These are phyloP conservation scores for Nephrotoma appendiculata DNA, from an alignment of 2,888 invertebrate genomes.

Conservation along the genomic window DNA sequence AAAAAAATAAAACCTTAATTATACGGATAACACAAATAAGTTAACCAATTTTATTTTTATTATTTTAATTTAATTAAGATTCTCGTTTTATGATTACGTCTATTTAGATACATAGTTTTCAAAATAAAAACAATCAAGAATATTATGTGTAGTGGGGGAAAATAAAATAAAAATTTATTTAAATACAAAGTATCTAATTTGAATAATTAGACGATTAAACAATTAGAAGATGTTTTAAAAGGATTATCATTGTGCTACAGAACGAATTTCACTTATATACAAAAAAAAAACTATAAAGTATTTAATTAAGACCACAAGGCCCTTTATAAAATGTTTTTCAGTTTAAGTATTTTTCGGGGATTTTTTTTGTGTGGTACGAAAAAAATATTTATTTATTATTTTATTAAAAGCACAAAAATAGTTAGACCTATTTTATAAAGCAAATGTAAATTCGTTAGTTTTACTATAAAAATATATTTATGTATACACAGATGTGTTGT, in stretches of 20 bases:
- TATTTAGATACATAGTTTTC: neutral
- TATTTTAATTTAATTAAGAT: neutral
- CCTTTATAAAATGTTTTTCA: too few species aligned
- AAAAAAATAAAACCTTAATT: neutral
- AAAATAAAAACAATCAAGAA: neutral
- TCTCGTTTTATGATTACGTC: neutral
- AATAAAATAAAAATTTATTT: neutral
- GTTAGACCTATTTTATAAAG: too few species aligned
- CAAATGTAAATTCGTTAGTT: too few species aligned
- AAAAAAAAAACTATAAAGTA: too few species aligned
- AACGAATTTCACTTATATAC: neutral
- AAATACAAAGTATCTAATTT: neutral
- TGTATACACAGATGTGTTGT: too few species aligned
- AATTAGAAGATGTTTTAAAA: neutral
- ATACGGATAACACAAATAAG: neutral
- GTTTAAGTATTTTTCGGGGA: too few species aligned
- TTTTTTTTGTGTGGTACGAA: too few species aligned
- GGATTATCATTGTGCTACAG: neutral
- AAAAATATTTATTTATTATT: too few species aligned
- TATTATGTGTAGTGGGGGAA: neutral
- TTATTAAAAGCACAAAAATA: too few species aligned
- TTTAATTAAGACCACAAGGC: too few species aligned
- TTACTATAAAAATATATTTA: too few species aligned
- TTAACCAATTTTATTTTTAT: neutral
- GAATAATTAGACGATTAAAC: neutral